Evolutionary conservation across 2,797 vertebrate genomes (phyloP).

Genomic region (Nannoperca australis): DNA sequence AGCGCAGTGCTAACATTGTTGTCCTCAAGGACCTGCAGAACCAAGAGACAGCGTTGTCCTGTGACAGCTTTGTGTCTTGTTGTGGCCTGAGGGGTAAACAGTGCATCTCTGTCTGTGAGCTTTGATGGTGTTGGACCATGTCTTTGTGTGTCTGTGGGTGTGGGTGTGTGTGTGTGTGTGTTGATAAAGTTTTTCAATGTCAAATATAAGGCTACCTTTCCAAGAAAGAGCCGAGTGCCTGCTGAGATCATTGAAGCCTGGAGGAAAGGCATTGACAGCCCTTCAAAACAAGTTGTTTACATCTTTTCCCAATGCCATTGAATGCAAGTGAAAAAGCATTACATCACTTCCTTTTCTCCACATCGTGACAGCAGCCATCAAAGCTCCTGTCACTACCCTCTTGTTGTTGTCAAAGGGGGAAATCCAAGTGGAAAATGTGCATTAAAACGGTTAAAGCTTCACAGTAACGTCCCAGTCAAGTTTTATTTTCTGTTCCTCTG

Average conservation of each 20-base stretch:
- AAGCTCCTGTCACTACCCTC: not conserved
- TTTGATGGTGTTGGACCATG: conserved; percentile 43
- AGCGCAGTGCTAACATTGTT: conserved; percentile 26
- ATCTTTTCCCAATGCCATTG: conserved; percentile 21
- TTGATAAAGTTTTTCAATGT: conserved; percentile 43
- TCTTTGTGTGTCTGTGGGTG: conserved; percentile 1
- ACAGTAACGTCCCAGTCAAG: not conserved
- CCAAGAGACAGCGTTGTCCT: conserved; percentile 55
- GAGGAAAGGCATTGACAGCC: conserved; percentile 26
- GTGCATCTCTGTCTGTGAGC: conserved; percentile 50
- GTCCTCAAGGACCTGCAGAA: conserved; percentile 47
- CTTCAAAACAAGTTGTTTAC: conserved; percentile 49
- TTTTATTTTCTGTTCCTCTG: conserved; percentile 33
- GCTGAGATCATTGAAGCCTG: conserved; percentile 44
- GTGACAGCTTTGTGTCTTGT: conserved; percentile 57
- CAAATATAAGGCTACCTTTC: conserved; percentile 40
- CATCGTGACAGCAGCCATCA: conserved; percentile 17
- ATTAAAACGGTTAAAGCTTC: conserved; percentile 6
- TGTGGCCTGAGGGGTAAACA: conserved; percentile 67
- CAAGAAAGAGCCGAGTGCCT: conserved; percentile 21
- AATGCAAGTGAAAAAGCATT: conserved; percentile 35
- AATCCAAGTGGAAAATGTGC: conserved; percentile 23
- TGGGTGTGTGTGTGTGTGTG: conserved; percentile 16
- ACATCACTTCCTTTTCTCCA: conserved; percentile 29
- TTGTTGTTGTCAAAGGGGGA: not conserved